A percentile compares a stretch with the other conserved stretches of the same genome.
These are phyloP conservation scores for Columbina picui DNA, from an alignment of 2,113 vertebrate genomes.

Conservation along the genomic window DNA sequence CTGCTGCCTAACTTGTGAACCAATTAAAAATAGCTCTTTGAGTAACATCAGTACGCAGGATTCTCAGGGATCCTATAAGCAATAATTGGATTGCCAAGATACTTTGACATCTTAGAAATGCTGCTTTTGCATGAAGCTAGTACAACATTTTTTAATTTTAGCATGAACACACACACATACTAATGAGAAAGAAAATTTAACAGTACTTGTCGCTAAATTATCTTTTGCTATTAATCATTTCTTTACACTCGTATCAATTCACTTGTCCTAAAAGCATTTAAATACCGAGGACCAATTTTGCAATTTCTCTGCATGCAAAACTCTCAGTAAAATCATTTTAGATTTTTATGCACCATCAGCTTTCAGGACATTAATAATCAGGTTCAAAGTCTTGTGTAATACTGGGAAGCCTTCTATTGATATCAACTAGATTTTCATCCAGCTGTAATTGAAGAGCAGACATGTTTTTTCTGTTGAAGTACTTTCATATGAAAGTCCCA, in stretches of 20 bases:
- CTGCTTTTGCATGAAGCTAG: not conserved
- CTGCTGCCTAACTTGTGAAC: not conserved
- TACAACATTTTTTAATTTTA: not conserved
- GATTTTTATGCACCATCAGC: not conserved
- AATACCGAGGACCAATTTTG: not conserved
- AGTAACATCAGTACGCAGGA: not conserved
- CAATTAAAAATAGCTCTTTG: conserved; percentile 13
- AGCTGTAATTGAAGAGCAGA: not conserved
- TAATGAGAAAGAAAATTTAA: not conserved
- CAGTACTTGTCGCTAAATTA: not conserved
- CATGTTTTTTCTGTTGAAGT: not conserved
- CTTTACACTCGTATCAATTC: not conserved
- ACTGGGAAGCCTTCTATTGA: not conserved
- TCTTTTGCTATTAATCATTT: not conserved
- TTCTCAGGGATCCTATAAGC: not conserved
- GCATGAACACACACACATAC: not conserved
- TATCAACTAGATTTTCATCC: conserved; percentile 7
- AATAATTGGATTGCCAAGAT: not conserved
- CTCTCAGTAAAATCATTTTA: not conserved
- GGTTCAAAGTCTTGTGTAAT: not conserved
- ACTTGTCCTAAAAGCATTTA: not conserved
- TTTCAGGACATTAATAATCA: not conserved
- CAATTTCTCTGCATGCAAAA: not conserved
- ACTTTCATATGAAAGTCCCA: not conserved
- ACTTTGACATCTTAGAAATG: not conserved